These are phyloP conservation scores for Dinoponera quadriceps DNA, from an alignment of 1,140 invertebrate genomes.

Conservation along the genomic window DNA sequence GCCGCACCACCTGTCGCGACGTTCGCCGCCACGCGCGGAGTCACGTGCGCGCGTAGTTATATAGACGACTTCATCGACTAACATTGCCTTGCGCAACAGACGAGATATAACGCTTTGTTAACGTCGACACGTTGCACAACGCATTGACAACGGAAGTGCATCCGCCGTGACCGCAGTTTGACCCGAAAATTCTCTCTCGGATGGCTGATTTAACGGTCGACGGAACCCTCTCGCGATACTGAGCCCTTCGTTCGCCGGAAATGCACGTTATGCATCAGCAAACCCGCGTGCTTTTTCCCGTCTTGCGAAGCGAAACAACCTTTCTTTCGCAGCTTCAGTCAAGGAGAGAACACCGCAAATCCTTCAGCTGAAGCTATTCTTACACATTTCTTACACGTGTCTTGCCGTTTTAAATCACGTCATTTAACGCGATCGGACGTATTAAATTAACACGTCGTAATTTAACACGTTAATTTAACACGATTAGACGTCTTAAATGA, in stretches of 20 bases:
- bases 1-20: conserved; percentile 24
- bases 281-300: no score
- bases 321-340: no score
- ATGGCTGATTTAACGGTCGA: conserved; percentile 15
- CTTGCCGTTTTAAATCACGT: no score
- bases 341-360: no score
- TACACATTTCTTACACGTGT: no score
- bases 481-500: no score
- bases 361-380: no score
- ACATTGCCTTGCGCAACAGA: conserved; percentile 61
- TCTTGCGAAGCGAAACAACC: no score
- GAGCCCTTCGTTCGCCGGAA: neutral
- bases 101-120: conserved; percentile 47
- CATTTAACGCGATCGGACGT: no score
- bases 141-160: conserved; percentile 27
- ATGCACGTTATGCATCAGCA: neutral
- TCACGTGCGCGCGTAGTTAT: conserved; percentile 49
- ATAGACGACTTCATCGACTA: neutral
- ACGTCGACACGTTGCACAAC: conserved; percentile 24
- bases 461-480: no score
- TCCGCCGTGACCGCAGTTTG: conserved; percentile 29
- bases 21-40: conserved; percentile 12
- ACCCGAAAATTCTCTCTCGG: conserved; percentile 43
- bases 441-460: no score
- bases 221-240: neutral